These are phyloP conservation scores for Automeris io DNA, from an alignment of 2,888 invertebrate genomes.

Conservation along the genomic window DNA sequence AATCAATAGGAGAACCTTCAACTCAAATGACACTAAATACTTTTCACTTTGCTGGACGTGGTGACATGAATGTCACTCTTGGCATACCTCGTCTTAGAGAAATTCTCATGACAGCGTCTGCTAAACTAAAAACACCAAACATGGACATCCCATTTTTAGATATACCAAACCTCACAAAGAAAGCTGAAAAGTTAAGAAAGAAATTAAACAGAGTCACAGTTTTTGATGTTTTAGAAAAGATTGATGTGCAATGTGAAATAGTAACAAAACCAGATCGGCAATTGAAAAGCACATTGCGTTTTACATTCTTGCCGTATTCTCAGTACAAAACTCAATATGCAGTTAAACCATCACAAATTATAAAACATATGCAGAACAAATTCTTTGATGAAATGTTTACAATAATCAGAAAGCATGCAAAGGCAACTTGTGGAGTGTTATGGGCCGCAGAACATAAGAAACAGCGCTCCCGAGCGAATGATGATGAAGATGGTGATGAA, in stretches of 20 bases:
- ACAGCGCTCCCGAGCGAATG: slow-evolving; percentile 37
- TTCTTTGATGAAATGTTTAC: slow-evolving; percentile 83
- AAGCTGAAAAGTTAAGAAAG: slow-evolving; percentile 83
- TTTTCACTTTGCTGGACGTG: slow-evolving; percentile 99
- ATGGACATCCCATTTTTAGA: slow-evolving; percentile 93
- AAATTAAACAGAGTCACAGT: slow-evolving; percentile 87
- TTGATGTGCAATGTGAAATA: slow-evolving; percentile 79
- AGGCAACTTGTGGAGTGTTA: slow-evolving; percentile 66
- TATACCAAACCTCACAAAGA: slow-evolving; percentile 58
- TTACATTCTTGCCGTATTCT: slow-evolving; percentile 84
- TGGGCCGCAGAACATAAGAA: slow-evolving; percentile 70
- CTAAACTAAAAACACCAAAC: slow-evolving; percentile 95
- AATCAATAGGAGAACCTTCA: slow-evolving; percentile 99
- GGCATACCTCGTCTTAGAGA: slow-evolving; percentile 98
- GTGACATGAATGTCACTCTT: slow-evolving; percentile 99
- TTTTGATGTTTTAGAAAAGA: slow-evolving; percentile 85
- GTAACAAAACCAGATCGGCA: slow-evolving; percentile 72
- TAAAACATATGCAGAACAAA: slow-evolving; percentile 84
- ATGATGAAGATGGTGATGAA: slow-evolving; percentile 56
- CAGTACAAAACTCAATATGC: slow-evolving; percentile 85
- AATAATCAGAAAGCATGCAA: slow-evolving; percentile 77
- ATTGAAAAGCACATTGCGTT: slow-evolving; percentile 81
- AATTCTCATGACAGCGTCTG: slow-evolving; percentile 96
- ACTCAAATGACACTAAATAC: slow-evolving; percentile 99
- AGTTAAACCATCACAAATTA: slow-evolving; percentile 81